Evolutionary conservation across 2,888 invertebrate genomes (phyloP), one percentile per base, ranked within the genome.

Genomic region (Cynaeus angustus): DNA sequence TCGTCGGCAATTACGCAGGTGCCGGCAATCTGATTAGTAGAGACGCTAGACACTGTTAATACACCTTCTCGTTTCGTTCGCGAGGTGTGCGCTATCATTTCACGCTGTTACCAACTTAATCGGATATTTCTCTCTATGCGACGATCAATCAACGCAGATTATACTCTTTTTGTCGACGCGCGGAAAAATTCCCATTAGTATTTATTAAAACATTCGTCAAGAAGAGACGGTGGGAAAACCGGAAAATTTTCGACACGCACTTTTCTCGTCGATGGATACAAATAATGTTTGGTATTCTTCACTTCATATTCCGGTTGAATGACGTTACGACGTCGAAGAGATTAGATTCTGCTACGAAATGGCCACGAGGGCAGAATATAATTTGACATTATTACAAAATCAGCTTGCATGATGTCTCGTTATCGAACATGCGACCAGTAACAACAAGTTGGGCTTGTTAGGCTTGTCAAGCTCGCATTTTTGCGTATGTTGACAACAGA

Each of bases 21-120:
- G 77, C 73, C 70, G 70, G 70, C 74, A 77, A 79, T 76, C 78
- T 79, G 77, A 78, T 78, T 78, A 78, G 76, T 65, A 74, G 72
- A 64, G 67, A 70, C 72, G 72, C 67, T 72, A 74, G 41, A 41
- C 33, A 77, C 75, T 75, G 78, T 77, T 76, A 76, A 78, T 76
- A 76, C 72, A 69, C 74, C 74, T 61, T 68, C 65, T 65, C 55
- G 65, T 12, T 50, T 50, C 50, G 52, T 52, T 43, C 38, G 61
- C 61, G 21, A 21, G 21, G 21, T 21, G 21, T 16, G 55, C n/a
- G n/a, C 55, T 65, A 66, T 66, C 56, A 66, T 66, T 66, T 56
- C 56, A 56, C 66, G 56, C 56, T 56, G 56, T n/a, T 33, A 4
- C 56, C 66, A 48, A 56, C 66, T 48, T 66, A 56, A 66, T 66